Base-by-base conservation (phyloP, 2,113 vertebrate species). In the Stegastes partitus region DNA sequence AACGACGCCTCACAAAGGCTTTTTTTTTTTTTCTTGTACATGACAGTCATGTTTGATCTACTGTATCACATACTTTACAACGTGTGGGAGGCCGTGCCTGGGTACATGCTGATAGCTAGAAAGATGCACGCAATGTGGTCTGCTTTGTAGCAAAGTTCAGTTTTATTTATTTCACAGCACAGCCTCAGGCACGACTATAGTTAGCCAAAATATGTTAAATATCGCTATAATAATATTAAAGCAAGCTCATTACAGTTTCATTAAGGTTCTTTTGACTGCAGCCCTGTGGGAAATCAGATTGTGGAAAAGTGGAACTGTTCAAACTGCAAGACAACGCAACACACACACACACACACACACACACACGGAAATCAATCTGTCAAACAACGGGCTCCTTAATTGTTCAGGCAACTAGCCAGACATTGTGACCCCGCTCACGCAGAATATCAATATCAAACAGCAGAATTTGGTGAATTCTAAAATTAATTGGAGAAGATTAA, bases 1-100 rank as follows among this genome's bases (percentile, higher is more conserved):
- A 55, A 21, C 25, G 5, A 18, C 42, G 65, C 18, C 28, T 28
- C 45, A 45, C 22, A 56, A n/a, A 59, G 23, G 12, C 11, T 70
- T 69, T 70, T 69, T 70, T 69, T 70, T 69, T 65, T 42, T 45
- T 28, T n/a, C 53, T 62, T 16, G 16, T 21, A 34, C 15, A 53
- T 22, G 67, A 65, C 47, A 75, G 50, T 18, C 53, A 23, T 15
- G 22, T 58, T 58, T 65, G 62, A 81, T 71, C 39, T 57, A 9
- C 50, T 22, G 19, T 16, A 59, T 45, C 42, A 64, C 42, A 67
- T 28, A 44, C 49, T 64, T 72, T 57, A 62, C 58, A 16, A 16
- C 2, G 58, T 0, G 71, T 68, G 45, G 56, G 63, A 77, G 63
- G 56, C 25, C 9, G 42, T 37, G 54, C 63, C 63, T 61, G 63